phyloP scores from a whole-genome alignment of 1,140 invertebrate species.

The Dufourea novaeangliae region DNA sequence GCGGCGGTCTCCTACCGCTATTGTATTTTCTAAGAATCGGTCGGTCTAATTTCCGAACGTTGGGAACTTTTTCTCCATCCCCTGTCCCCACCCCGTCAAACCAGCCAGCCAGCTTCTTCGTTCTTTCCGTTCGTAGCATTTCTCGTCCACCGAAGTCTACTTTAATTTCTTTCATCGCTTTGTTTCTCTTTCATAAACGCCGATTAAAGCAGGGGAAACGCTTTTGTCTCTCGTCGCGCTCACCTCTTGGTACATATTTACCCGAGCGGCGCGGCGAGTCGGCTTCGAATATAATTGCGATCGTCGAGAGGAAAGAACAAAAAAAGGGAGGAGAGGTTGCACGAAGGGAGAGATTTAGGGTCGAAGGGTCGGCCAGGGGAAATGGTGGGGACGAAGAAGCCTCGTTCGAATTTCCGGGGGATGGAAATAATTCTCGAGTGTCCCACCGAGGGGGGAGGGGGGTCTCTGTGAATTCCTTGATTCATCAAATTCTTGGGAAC shows the following conservation, averaged over 20 bases:
- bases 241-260: slow-evolving; percentile 48
- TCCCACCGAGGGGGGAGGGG: slow-evolving; percentile 21
- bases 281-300: slow-evolving; percentile 43
- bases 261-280: slow-evolving; percentile 23
- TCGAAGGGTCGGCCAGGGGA: too few relatives aligned
- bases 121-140: slow-evolving; percentile 8
- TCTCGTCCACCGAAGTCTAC: slow-evolving; percentile 16
- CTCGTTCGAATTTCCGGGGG: slow-evolving; percentile 39
- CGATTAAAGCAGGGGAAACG: slow-evolving; percentile 39
- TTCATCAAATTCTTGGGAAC: slow-evolving; percentile 34
- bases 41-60: slow-evolving; percentile 32
- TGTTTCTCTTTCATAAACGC: slow-evolving; percentile 52
- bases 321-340: too few relatives aligned
- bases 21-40: slow-evolving; percentile 39
- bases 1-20: slow-evolving; percentile 9
- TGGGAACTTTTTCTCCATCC: background rate
- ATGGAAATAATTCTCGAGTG: slow-evolving; percentile 47
- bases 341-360: background rate
- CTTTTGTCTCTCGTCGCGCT: slow-evolving; percentile 45
- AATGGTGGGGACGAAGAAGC: background rate
- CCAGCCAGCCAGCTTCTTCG: background rate
- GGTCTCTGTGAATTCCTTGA: slow-evolving; percentile 26
- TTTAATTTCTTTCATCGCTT: slow-evolving; percentile 51
- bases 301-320: slow-evolving; percentile 20
- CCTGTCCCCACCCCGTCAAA: too few relatives aligned